Conservation (phyloP, 2,797 vertebrate species). For the Hippoglossus hippoglossus region DNA sequence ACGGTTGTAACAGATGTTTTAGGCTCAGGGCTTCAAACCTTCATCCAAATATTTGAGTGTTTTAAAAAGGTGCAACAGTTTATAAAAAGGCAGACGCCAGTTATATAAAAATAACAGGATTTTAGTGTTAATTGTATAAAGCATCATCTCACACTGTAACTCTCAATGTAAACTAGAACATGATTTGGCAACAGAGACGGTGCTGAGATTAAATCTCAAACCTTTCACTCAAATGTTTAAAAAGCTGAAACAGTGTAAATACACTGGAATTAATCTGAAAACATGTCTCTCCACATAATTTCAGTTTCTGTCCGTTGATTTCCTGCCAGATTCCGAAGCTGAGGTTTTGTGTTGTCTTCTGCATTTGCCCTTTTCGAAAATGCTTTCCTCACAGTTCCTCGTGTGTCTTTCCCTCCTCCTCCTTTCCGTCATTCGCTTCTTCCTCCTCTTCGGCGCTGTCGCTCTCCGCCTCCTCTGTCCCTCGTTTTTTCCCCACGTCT, state of each 20-base stretch:
- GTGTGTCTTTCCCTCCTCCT: slow-evolving; percentile 42
- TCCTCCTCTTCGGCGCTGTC: slow-evolving; percentile 19
- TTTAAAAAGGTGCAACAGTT: slow-evolving; percentile 19
- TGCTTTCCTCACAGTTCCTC: slow-evolving; percentile 77
- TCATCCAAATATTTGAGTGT: not conserved
- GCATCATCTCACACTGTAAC: not conserved
- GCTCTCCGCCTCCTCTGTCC: slow-evolving; percentile 22
- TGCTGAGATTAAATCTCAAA: not conserved
- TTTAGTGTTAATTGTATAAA: not conserved
- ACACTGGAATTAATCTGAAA: not conserved
- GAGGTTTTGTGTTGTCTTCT: slow-evolving; percentile 38
- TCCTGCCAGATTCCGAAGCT: not conserved
- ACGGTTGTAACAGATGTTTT: slow-evolving; percentile 17
- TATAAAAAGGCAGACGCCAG: not conserved
- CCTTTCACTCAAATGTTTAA: not conserved
- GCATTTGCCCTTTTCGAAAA: not conserved
- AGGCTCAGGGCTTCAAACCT: not conserved
- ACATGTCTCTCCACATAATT: accelerated
- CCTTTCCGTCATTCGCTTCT: slow-evolving; percentile 4
- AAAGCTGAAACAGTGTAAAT: not conserved
- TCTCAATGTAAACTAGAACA: not conserved
- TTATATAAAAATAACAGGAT: slow-evolving; percentile 21
- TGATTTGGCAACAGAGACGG: not conserved
- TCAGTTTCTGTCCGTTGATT: not conserved
- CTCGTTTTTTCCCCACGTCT: slow-evolving; percentile 63